Evolutionary conservation across 2,797 vertebrate species (phyloP).

Genomic region (Lophius americanus): DNA sequence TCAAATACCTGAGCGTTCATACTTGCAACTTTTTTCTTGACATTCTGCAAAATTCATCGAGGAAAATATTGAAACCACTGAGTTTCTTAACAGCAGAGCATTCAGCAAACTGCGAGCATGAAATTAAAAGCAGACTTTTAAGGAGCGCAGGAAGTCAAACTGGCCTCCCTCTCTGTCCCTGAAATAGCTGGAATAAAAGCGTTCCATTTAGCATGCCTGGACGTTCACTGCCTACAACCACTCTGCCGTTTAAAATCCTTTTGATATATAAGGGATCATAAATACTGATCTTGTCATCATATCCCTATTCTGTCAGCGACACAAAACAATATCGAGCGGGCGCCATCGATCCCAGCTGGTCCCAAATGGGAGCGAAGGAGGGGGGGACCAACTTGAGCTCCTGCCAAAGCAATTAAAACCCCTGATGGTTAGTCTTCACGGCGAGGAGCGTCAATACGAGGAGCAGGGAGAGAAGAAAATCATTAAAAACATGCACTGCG

Average conservation of each 20-base stretch:
- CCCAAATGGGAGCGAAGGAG: constrained; percentile 48
- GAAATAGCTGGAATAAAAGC: constrained; percentile 43
- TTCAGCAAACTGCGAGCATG: neutral
- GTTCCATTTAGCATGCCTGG: constrained; percentile 46
- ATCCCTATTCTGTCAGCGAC: constrained; percentile 32
- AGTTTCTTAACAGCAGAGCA: constrained; percentile 7
- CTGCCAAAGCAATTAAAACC: constrained; percentile 71
- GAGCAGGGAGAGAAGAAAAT: constrained; percentile 30
- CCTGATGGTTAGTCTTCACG: constrained; percentile 40
- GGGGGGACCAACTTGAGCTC: constrained; percentile 40
- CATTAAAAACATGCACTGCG: constrained; percentile 42
- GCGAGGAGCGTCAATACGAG: constrained; percentile 30
- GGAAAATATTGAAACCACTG: neutral
- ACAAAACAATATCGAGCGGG: constrained; percentile 69
- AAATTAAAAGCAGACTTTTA: constrained; percentile 27
- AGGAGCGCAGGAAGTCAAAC: constrained; percentile 36
- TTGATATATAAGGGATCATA: constrained; percentile 53
- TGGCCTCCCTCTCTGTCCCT: constrained; percentile 31
- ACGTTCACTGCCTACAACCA: constrained; percentile 63
- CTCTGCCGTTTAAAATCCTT: constrained; percentile 59
- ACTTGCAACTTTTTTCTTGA: constrained; percentile 10
- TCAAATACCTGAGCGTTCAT: constrained; percentile 27
- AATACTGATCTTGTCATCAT: constrained; percentile 44
- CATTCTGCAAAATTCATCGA: constrained; percentile 1
- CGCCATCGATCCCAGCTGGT: constrained; percentile 56